Percentiles rank a stretch among this genome's conserved stretches.
Conservation (phyloP, 2,113 vertebrate genomes). For the Bucco capensis region DNA sequence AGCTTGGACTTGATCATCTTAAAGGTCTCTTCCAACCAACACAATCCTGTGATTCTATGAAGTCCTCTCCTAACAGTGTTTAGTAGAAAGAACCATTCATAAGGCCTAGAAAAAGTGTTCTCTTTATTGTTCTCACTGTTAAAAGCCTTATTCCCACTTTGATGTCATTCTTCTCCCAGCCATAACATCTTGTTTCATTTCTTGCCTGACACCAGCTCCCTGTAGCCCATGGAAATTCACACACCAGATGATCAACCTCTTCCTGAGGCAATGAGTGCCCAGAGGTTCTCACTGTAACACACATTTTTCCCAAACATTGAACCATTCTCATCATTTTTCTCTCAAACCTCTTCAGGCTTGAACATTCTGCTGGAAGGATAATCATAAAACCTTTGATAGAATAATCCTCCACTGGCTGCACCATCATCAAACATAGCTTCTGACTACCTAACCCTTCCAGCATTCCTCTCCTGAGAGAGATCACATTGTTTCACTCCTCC, state of each 20-base stretch:
- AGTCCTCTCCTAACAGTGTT: not conserved
- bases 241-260: not conserved
- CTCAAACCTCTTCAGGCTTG: not conserved
- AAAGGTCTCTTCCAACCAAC: too few species aligned
- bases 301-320: not conserved
- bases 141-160: not conserved
- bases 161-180: not conserved
- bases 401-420: not conserved
- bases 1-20: too few species aligned
- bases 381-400: not conserved
- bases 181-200: not conserved
- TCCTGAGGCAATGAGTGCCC: not conserved
- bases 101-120: too few species aligned
- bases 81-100: rapidly evolving
- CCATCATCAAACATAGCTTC: not conserved
- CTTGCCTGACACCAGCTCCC: not conserved
- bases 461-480: not conserved
- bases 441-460: not conserved
- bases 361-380: not conserved
- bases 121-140: not conserved
- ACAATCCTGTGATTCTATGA: not conserved
- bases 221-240: not conserved
- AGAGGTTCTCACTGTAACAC: not conserved
- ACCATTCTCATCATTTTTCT: not conserved
- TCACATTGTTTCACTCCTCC: not conserved